phyloP scores from a whole-genome alignment of 2,888 invertebrate genomes.

The Papilio gigon region DNA sequence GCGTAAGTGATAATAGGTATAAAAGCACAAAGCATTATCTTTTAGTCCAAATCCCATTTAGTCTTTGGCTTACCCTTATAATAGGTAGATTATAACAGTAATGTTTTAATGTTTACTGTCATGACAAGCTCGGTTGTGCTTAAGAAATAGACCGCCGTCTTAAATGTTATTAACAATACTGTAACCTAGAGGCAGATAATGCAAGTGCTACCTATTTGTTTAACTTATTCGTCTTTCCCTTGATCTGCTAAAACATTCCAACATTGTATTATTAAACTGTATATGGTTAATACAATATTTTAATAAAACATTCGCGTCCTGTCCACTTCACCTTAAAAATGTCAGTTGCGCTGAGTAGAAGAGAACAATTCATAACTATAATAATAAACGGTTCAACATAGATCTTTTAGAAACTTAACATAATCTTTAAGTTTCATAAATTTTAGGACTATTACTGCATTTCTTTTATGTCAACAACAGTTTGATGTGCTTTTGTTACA shows the following conservation, averaged over 20 bases:
- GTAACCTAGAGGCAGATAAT: slow-evolving; percentile 19
- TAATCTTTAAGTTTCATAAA: slow-evolving; percentile 41
- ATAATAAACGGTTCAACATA: slow-evolving; percentile 33
- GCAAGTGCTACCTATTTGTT: slow-evolving; percentile 38
- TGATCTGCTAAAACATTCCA: slow-evolving; percentile 33
- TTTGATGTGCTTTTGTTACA: slow-evolving; percentile 77
- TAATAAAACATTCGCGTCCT: slow-evolving; percentile 7
- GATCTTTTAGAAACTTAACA: slow-evolving; percentile 36
- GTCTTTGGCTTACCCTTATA: slow-evolving; percentile 44
- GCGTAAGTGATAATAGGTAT: slow-evolving; percentile 26
- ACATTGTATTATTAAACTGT: slow-evolving; percentile 8
- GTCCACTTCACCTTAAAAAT: slow-evolving; percentile 6
- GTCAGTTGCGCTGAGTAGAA: slow-evolving; percentile 40
- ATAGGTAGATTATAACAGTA: slow-evolving; percentile 42
- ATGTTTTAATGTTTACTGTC: slow-evolving; percentile 42
- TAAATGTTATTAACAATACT: slow-evolving; percentile 38
- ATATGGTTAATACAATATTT: slow-evolving; percentile 27
- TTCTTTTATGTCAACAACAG: slow-evolving; percentile 66
- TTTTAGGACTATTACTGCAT: slow-evolving; percentile 61
- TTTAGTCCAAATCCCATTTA: slow-evolving; percentile 14
- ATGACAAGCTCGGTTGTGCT: slow-evolving; percentile 50
- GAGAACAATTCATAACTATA: slow-evolving; percentile 35
- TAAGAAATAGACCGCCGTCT: slow-evolving; percentile 43
- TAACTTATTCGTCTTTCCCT: slow-evolving; percentile 28
- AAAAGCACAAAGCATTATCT: slow-evolving; percentile 26